These are phyloP conservation scores for Gavialis gangeticus DNA, from an alignment of 2,113 vertebrate species.

Conservation along the genomic window DNA sequence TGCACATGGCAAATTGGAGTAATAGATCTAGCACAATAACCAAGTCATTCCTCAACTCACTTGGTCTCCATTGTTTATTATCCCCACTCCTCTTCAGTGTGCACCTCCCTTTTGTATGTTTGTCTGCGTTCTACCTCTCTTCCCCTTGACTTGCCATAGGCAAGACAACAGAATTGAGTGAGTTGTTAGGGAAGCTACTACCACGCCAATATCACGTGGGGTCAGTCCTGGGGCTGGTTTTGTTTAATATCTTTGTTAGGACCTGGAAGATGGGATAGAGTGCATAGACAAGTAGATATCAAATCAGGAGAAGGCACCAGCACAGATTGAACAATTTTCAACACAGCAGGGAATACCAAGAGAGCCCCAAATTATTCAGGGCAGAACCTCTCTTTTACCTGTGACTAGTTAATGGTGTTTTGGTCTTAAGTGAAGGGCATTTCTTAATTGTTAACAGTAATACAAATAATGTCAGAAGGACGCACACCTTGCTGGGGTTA, in stretches of 20 bases:
- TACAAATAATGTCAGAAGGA: background rate
- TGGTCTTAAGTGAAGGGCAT: background rate
- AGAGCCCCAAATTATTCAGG: background rate
- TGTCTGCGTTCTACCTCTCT: background rate
- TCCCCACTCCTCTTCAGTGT: background rate
- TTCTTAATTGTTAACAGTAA: background rate
- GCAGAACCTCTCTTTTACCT: background rate
- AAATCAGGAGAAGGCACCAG: background rate
- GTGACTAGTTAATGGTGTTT: background rate
- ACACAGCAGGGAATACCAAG: background rate
- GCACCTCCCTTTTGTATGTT: background rate
- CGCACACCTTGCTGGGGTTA: too few species aligned
- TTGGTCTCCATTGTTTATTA: background rate
- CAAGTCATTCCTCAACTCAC: fast-evolving
- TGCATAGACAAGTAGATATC: background rate
- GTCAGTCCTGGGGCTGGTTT: too few species aligned
- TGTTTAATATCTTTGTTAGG: too few species aligned
- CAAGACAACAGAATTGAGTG: background rate
- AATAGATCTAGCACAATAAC: fast-evolving
- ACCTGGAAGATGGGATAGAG: too few species aligned
- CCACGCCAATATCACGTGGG: too few species aligned
- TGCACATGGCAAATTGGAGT: background rate
- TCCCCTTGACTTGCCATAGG: background rate
- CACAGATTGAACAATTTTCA: background rate
- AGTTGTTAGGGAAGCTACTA: background rate